A percentile compares a stretch with the other conserved stretches of the same genome.
phyloP scores from a whole-genome alignment of 1,140 invertebrate species.

The Ladona fulva region DNA sequence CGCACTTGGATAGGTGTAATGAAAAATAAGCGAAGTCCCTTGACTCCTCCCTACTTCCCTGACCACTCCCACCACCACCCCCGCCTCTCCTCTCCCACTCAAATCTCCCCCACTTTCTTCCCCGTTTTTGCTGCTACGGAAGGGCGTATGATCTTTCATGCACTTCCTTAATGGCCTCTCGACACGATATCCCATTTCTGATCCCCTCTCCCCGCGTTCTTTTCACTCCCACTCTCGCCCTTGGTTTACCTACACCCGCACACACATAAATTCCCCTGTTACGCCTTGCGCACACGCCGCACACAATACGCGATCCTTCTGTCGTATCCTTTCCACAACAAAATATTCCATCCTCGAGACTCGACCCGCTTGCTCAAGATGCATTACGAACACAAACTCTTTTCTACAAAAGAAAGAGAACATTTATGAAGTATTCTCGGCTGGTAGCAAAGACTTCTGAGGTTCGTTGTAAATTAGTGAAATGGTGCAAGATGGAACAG shows the following conservation, averaged over 20 bases:
- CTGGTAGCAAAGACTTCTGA: too few species aligned
- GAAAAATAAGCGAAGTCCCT: neutral
- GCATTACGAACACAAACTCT: too few species aligned
- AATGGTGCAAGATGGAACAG: too few species aligned
- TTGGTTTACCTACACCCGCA: neutral
- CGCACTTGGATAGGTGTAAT: neutral
- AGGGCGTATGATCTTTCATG: conserved; percentile 8
- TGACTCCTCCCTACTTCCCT: neutral
- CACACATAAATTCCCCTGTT: neutral
- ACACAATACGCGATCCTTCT: neutral
- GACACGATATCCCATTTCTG: conserved; percentile 4
- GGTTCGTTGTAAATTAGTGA: too few species aligned
- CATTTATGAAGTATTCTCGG: too few species aligned
- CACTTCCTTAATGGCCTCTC: conserved; percentile 3
- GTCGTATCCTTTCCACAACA: neutral
- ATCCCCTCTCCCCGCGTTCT: neutral
- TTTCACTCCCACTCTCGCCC: neutral
- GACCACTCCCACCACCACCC: neutral
- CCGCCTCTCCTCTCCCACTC: neutral
- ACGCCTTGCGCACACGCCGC: neutral
- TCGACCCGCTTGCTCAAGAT: too few species aligned
- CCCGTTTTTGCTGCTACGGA: neutral
- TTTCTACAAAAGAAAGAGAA: too few species aligned
- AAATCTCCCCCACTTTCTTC: neutral
- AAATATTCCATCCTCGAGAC: neutral